phyloP scores from a whole-genome alignment of 2,888 invertebrate genomes.

The Lypha dubia region DNA sequence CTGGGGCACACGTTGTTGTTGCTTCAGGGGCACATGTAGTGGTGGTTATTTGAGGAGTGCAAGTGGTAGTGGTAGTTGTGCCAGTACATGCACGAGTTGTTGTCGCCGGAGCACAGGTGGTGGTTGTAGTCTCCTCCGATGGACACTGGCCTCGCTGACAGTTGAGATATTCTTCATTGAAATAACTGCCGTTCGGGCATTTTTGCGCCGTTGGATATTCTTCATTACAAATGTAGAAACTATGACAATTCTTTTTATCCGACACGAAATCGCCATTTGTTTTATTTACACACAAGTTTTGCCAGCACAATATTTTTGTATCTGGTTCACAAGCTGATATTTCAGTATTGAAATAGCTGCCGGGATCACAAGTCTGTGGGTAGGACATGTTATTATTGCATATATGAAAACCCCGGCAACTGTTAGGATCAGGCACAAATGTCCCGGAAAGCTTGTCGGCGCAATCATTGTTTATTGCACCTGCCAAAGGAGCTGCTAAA shows the following conservation, averaged over 20 bases:
- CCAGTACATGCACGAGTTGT: constrained; percentile 48
- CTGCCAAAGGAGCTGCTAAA: constrained; percentile 73
- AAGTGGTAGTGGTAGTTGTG: constrained; percentile 11
- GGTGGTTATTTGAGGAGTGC: not conserved
- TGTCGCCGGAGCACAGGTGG: constrained; percentile 3
- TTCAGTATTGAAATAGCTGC: constrained; percentile 75
- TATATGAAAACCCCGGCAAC: constrained; percentile 76
- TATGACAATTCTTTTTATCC: constrained; percentile 72
- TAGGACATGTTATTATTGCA: constrained; percentile 76
- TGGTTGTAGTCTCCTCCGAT: constrained; percentile 25
- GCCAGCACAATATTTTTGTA: constrained; percentile 74
- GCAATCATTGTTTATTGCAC: constrained; percentile 75
- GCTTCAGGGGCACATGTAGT: constrained; percentile 44
- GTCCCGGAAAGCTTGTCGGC: constrained; percentile 74
- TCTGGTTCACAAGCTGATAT: constrained; percentile 75
- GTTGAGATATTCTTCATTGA: constrained; percentile 15
- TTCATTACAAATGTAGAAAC: constrained; percentile 75
- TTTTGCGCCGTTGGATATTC: constrained; percentile 65
- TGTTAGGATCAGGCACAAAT: constrained; percentile 72
- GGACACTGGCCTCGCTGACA: constrained; percentile 76
- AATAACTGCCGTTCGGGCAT: constrained; percentile 76
- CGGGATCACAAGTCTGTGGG: constrained; percentile 75
- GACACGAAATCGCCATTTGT: constrained; percentile 65
- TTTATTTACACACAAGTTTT: constrained; percentile 75
- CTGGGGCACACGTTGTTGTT: constrained; percentile 15